Percentiles rank a stretch among this genome's conserved stretches.
These are phyloP conservation scores for Pelvicachromis taeniatus DNA, from an alignment of 2,113 vertebrate species.

Conservation along the genomic window DNA sequence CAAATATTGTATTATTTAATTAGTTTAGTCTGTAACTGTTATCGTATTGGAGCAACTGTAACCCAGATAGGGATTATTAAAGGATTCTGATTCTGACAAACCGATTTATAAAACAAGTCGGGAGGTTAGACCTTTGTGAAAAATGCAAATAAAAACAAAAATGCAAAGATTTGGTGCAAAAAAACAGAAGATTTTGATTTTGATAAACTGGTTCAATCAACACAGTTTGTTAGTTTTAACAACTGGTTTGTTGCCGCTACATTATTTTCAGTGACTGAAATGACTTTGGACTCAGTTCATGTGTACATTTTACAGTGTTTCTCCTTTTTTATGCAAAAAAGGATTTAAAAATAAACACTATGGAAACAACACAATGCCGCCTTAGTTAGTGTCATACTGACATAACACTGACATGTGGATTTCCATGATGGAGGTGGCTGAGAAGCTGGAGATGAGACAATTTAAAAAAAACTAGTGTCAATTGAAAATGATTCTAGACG, in stretches of 20 bases:
- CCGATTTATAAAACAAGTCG: neutral
- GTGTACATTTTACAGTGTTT: neutral
- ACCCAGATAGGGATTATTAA: neutral
- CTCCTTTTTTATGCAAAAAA: neutral
- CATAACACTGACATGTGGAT: neutral
- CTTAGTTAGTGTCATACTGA: neutral
- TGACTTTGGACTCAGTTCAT: neutral
- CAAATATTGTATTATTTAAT: neutral
- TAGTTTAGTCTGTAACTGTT: neutral
- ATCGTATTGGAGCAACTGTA: neutral
- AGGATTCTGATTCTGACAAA: neutral
- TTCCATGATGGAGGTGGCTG: neutral
- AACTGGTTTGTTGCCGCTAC: neutral
- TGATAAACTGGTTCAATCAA: neutral
- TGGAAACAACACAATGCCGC: neutral
- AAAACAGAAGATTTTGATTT: neutral
- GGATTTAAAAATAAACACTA: neutral
- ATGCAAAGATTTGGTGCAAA: neutral
- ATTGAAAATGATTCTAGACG: neutral
- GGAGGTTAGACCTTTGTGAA: neutral
- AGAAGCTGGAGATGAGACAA: neutral
- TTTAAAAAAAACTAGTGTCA: neutral
- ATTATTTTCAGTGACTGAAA: neutral
- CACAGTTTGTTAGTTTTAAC: neutral
- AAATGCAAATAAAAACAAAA: neutral